Evolutionary conservation across 2,113 vertebrate genomes (phyloP).

Genomic region (Sapajus apella): DNA sequence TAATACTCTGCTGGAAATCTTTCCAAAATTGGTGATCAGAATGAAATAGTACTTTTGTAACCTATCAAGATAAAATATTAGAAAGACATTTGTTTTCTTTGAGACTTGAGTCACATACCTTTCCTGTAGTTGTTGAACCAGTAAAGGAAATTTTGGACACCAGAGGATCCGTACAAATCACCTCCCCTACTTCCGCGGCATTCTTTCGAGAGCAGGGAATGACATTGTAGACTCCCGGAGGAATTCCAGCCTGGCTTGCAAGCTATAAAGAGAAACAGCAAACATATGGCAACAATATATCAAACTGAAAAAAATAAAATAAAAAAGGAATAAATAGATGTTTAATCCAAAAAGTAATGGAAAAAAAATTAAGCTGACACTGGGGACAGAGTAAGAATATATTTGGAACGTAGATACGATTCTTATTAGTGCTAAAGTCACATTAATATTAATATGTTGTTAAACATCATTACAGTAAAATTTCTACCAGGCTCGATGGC

Average conservation of each 20-base stretch:
- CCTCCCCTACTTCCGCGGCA: slow-evolving; percentile 89
- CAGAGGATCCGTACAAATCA: slow-evolving; percentile 93
- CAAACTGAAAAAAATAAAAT: neutral
- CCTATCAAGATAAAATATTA: neutral
- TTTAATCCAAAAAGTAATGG: neutral
- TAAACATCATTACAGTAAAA: too few relatives aligned
- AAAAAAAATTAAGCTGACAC: neutral
- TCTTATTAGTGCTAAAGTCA: neutral
- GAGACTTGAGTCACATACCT: slow-evolving; percentile 82
- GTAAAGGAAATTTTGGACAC: slow-evolving; percentile 98
- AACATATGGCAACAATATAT: neutral
- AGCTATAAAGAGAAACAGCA: slow-evolving; percentile 84
- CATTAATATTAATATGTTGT: too few relatives aligned
- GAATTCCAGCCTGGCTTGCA: slow-evolving; percentile 93
- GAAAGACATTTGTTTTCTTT: neutral
- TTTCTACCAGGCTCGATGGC: neutral
- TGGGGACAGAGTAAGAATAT: neutral
- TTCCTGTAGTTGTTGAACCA: slow-evolving; percentile 96
- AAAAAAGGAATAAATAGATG: neutral
- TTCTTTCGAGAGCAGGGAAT: slow-evolving; percentile 93
- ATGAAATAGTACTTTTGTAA: neutral
- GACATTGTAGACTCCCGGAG: slow-evolving; percentile 94
- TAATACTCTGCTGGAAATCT: neutral
- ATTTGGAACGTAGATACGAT: neutral
- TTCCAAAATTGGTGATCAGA: neutral